A percentile compares a stretch with the other conserved stretches of the same genome.
These are phyloP conservation scores for Autographa pulchrina DNA, from an alignment of 2,888 invertebrate species.

Conservation along the genomic window DNA sequence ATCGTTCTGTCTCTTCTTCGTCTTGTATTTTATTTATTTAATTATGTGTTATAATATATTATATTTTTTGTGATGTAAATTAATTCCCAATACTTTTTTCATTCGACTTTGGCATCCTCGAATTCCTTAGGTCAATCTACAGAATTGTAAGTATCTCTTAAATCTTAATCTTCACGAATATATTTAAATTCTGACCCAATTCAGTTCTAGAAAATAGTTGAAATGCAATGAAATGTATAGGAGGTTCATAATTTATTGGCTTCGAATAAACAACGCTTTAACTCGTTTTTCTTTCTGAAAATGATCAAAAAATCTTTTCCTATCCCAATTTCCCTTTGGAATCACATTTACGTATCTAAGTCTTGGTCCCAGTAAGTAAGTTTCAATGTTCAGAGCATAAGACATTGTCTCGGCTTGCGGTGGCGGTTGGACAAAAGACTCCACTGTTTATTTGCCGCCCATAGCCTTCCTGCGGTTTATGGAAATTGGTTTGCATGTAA, in stretches of 20 bases:
- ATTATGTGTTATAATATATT: not conserved
- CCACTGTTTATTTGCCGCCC: constrained; percentile 83
- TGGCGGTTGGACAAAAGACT: constrained; percentile 82
- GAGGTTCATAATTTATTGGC: too few species aligned
- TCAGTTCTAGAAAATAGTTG: too few species aligned
- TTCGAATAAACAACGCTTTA: too few species aligned
- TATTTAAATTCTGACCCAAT: too few species aligned
- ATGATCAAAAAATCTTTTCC: not conserved
- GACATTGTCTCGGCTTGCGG: constrained; percentile 85
- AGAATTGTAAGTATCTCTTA: too few species aligned
- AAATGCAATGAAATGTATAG: too few species aligned
- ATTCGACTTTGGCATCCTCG: too few species aligned
- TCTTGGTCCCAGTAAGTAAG: constrained; percentile 29
- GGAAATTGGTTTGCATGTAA: constrained; percentile 85
- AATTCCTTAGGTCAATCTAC: too few species aligned
- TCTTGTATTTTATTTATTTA: not conserved
- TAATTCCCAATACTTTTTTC: too few species aligned
- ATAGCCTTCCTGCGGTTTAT: constrained; percentile 82
- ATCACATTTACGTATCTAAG: constrained; percentile 10
- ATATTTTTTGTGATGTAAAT: too few species aligned
- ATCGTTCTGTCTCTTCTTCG: not conserved
- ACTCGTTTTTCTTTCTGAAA: too few species aligned
- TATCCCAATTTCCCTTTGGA: not conserved
- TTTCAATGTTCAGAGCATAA: constrained; percentile 70
- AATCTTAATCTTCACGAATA: too few species aligned